Conservation (phyloP, 2,113 vertebrate genomes). For the Marcusenius ussheri region DNA sequence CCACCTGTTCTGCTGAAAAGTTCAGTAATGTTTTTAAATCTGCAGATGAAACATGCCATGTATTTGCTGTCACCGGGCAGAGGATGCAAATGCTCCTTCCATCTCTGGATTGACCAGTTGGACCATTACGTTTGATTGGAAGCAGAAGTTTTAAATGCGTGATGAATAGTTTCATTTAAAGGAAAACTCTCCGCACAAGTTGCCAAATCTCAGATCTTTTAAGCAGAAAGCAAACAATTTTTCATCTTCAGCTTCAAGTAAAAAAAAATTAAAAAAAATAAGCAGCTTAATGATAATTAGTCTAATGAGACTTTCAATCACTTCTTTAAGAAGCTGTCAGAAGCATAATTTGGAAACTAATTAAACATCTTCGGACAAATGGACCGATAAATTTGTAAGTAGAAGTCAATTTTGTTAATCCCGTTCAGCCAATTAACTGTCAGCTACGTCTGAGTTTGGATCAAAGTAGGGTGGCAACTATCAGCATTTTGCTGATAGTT, state of each 20-base stretch:
- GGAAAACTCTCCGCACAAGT: neutral
- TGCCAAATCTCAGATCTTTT: neutral
- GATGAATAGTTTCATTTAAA: neutral
- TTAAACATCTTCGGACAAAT: neutral
- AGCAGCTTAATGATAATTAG: neutral
- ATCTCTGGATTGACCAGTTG: neutral
- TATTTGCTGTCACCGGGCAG: neutral
- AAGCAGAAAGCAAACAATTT: neutral
- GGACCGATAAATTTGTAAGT: neutral
- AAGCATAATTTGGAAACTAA: neutral
- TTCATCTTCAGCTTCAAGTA: neutral
- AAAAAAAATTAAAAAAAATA: neutral
- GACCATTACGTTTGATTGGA: neutral
- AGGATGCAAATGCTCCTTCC: neutral
- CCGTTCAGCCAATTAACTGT: neutral
- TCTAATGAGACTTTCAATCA: neutral
- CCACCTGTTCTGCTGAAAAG: neutral
- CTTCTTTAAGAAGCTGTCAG: neutral
- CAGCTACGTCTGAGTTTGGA: neutral
- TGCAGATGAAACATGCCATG: neutral
- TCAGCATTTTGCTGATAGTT: neutral
- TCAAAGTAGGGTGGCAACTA: neutral
- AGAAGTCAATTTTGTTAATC: neutral
- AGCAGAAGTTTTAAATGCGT: neutral
- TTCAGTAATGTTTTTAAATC: neutral